These are phyloP conservation scores for Falcunculus frontatus DNA, from an alignment of 2,113 vertebrate genomes.

Conservation along the genomic window DNA sequence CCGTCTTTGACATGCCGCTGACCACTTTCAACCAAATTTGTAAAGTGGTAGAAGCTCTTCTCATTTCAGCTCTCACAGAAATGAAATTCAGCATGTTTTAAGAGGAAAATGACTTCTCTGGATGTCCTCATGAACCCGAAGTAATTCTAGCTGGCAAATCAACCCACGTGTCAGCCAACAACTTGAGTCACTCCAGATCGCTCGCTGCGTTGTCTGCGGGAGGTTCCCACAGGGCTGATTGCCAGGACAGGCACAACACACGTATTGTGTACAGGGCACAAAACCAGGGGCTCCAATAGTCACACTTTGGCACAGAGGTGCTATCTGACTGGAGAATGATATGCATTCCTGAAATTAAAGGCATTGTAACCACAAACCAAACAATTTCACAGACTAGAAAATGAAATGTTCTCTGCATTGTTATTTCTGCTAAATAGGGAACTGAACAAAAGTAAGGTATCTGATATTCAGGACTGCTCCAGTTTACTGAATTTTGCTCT, in stretches of 20 bases:
- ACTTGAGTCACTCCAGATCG: background rate
- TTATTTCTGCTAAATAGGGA: background rate
- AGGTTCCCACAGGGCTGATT: background rate
- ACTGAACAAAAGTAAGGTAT: background rate
- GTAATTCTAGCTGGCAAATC: background rate
- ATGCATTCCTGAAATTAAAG: background rate
- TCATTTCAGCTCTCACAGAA: background rate
- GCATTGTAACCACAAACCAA: background rate
- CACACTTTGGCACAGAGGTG: background rate
- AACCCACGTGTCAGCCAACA: background rate
- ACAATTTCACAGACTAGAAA: background rate
- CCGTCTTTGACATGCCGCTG: background rate
- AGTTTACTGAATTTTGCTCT: background rate
- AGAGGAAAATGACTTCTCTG: background rate
- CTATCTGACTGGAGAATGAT: background rate
- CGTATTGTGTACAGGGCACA: fast-evolving
- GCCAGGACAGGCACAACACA: background rate
- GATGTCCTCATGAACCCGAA: background rate
- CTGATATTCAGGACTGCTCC: background rate
- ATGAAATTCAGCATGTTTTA: background rate
- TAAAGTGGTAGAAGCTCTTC: background rate
- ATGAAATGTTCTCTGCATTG: background rate
- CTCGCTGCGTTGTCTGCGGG: fast-evolving
- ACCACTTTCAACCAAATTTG: background rate
- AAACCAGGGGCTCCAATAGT: fast-evolving